Conservation (phyloP, 2,113 vertebrate genomes). For the Engystomops pustulosus region DNA sequence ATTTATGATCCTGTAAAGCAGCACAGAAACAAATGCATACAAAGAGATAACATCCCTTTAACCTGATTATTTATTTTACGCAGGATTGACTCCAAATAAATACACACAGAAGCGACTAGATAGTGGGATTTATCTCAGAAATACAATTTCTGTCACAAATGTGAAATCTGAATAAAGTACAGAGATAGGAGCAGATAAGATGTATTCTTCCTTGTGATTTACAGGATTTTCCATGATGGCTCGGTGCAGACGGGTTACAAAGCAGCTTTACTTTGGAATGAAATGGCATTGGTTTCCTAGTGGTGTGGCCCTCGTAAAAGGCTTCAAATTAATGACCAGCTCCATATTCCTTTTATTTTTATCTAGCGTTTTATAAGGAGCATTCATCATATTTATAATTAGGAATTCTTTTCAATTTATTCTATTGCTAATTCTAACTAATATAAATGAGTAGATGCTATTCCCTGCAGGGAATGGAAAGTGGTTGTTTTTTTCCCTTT, state of each 20-base stretch:
- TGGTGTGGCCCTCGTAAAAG: constrained; percentile 26
- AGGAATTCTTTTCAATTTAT: constrained; percentile 8
- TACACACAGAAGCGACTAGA: constrained; percentile 84
- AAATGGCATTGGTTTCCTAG: constrained; percentile 7
- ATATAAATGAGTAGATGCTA: background rate
- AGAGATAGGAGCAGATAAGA: constrained; percentile 85
- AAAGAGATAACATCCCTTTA: constrained; percentile 95
- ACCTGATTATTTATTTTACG: constrained; percentile 94
- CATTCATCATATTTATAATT: constrained; percentile 18
- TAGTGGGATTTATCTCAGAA: constrained; percentile 87
- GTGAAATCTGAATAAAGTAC: constrained; percentile 81
- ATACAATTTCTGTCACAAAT: constrained; percentile 84
- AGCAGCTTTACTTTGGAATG: constrained; percentile 17
- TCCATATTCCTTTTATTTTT: constrained; percentile 38
- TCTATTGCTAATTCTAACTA: constrained; percentile 5
- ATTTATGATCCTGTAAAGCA: constrained; percentile 84
- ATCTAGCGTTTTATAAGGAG: constrained; percentile 17
- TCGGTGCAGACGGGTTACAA: constrained; percentile 68
- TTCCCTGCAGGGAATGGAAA: background rate
- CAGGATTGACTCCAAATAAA: constrained; percentile 87
- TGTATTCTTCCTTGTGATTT: constrained; percentile 82
- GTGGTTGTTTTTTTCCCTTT: background rate
- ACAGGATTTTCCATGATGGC: constrained; percentile 84
- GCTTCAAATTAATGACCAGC: background rate
- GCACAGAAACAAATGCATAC: constrained; percentile 81